Evolutionary conservation across 2,888 invertebrate species (phyloP).

Genomic region (Dicyrtoma fusca): DNA sequence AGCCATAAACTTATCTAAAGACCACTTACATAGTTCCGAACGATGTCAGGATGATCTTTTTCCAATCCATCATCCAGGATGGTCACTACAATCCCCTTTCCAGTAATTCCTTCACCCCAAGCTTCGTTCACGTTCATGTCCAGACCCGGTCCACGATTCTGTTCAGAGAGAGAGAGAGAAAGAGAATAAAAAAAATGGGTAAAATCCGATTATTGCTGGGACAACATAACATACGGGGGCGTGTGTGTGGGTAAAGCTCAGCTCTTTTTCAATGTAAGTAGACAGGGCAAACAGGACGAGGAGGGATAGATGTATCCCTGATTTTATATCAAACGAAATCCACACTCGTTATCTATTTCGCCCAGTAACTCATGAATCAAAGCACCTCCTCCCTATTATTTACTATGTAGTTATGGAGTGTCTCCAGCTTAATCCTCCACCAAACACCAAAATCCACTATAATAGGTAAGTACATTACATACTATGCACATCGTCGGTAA

Average conservation of each 20-base stretch:
- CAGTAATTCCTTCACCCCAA: slow-evolving; percentile 92
- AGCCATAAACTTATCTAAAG: slow-evolving; percentile 9
- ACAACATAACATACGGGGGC: slow-evolving; percentile 9
- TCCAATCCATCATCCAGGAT: slow-evolving; percentile 96
- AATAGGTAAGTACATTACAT: too few relatives aligned
- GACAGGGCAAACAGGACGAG: too few relatives aligned
- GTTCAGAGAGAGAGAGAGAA: slow-evolving; percentile 57
- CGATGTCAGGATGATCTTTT: slow-evolving; percentile 91
- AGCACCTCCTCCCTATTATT: too few relatives aligned
- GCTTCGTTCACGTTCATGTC: slow-evolving; percentile 97
- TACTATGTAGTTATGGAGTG: too few relatives aligned
- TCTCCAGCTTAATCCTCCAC: too few relatives aligned
- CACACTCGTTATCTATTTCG: too few relatives aligned
- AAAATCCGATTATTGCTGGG: slow-evolving; percentile 18
- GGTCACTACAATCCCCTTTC: slow-evolving; percentile 91
- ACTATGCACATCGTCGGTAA: too few relatives aligned
- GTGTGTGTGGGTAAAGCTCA: background rate
- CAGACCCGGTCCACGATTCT: slow-evolving; percentile 88
- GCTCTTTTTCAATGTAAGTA: too few relatives aligned
- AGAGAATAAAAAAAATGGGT: background rate
- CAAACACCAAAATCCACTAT: too few relatives aligned
- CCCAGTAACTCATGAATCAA: slow-evolving; percentile 11
- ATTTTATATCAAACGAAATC: too few relatives aligned
- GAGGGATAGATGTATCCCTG: too few relatives aligned
- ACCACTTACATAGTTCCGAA: slow-evolving; percentile 85